Evolutionary conservation across 1,140 invertebrate species (phyloP).

Genomic region (Psilanteris sp.): DNA sequence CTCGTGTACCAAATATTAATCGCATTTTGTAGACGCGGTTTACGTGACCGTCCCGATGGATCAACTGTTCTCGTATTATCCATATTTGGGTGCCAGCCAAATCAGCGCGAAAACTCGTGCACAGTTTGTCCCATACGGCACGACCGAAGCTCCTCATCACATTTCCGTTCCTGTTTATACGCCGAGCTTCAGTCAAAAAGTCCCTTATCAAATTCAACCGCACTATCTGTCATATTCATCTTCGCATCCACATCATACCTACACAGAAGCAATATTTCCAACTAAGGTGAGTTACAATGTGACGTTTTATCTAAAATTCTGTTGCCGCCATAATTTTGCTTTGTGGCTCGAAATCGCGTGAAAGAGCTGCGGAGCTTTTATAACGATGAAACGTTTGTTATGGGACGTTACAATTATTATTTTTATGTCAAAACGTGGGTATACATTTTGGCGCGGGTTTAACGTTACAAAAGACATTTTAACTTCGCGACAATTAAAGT

Average conservation of each 20-base stretch:
- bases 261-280: conserved; percentile 60
- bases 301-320: conserved; percentile 34
- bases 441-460: no score
- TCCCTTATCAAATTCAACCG: conserved; percentile 66
- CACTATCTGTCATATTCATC: conserved; percentile 65
- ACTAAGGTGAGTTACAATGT: conserved; percentile 57
- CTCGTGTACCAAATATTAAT: conserved; percentile 48
- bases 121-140: conserved; percentile 58
- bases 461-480: no score
- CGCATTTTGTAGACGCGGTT: conserved; percentile 63
- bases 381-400: conserved; percentile 1
- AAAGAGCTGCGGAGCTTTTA: neutral
- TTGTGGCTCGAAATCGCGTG: neutral
- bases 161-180: conserved; percentile 69
- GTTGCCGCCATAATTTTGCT: conserved; percentile 4
- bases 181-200: conserved; percentile 66
- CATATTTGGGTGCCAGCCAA: conserved; percentile 61
- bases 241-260: conserved; percentile 56
- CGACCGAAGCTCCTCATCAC: conserved; percentile 61
- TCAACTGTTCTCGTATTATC: conserved; percentile 70
- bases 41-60: conserved; percentile 72
- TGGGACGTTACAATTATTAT: no score
- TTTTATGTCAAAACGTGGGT: no score
- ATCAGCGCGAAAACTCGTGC: conserved; percentile 55
- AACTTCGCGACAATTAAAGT: no score